Evolutionary conservation across 92 coral and sea anemone genomes (phyloP).

Genomic region (Scolanthus callimorphus): DNA sequence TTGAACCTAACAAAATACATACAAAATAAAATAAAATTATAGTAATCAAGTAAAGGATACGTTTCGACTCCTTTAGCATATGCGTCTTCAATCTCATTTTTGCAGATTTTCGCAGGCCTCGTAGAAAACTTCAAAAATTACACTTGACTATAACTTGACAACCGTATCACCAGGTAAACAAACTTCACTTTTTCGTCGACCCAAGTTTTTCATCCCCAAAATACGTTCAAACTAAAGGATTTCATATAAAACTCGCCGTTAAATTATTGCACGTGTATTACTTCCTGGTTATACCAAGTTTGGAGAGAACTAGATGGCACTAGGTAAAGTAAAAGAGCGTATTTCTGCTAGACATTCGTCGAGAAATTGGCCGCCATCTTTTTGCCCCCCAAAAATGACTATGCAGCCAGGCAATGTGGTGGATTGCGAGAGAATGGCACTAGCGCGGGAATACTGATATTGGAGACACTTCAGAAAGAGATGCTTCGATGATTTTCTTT

Average conservation of each 20-base stretch:
- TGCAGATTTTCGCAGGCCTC: not conserved
- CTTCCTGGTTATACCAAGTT: not conserved
- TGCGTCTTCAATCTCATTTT: constrained; percentile 90
- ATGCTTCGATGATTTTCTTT: no score
- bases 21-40: no score
- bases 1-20: no score
- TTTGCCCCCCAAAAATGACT: not conserved
- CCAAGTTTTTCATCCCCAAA: no score
- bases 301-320: not conserved
- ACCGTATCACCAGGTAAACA: constrained; percentile 38
- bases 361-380: not conserved
- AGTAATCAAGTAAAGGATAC: constrained; percentile 87
- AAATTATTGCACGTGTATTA: no score
- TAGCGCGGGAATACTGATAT: constrained; percentile 2
- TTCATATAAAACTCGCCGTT: no score
- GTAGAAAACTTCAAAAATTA: not conserved
- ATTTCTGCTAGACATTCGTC: no score
- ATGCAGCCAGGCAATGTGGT: not conserved
- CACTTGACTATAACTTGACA: constrained; percentile 37
- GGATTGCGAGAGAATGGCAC: not conserved
- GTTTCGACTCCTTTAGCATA: constrained; percentile 86
- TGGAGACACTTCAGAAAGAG: no score
- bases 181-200: constrained; percentile 18
- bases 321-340: not conserved
- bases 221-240: no score